A percentile compares a stretch with the other conserved stretches of the same genome.
Conservation (phyloP, 2,888 invertebrate species). For the Prenolepis imparis region DNA sequence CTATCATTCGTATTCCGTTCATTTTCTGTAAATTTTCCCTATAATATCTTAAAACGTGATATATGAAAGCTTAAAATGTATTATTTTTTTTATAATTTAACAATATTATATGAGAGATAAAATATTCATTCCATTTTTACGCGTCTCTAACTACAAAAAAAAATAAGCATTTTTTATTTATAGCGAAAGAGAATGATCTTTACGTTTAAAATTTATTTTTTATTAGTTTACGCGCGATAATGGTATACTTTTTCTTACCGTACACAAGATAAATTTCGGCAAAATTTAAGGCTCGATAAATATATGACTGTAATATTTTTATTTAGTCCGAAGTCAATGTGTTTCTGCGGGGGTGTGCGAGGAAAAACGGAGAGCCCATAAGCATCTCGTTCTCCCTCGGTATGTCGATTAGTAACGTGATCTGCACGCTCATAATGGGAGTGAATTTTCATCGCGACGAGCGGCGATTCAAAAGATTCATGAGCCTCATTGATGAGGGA, state of each 20-base stretch:
- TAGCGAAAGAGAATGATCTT: too few species aligned
- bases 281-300: neutral
- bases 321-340: conserved; percentile 91
- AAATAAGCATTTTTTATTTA: too few species aligned
- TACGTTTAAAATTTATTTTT: neutral
- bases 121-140: too few species aligned
- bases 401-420: conserved; percentile 95
- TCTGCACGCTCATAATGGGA: conserved; percentile 96
- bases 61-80: too few species aligned
- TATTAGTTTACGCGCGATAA: neutral
- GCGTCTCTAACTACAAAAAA: too few species aligned
- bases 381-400: conserved; percentile 93
- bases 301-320: conserved; percentile 35
- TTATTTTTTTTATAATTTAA: too few species aligned
- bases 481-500: conserved; percentile 96
- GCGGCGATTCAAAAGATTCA: conserved; percentile 92
- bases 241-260: neutral
- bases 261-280: neutral
- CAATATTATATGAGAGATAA: too few species aligned
- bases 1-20: neutral
- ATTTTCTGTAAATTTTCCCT: neutral
- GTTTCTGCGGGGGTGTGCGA: conserved; percentile 90
- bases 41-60: too few species aligned
- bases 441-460: conserved; percentile 94
- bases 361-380: conserved; percentile 90